Evolutionary conservation across 2,888 invertebrate species (phyloP), one percentile per base, ranked within the genome.

Genomic region (Argyra leucocephala): DNA sequence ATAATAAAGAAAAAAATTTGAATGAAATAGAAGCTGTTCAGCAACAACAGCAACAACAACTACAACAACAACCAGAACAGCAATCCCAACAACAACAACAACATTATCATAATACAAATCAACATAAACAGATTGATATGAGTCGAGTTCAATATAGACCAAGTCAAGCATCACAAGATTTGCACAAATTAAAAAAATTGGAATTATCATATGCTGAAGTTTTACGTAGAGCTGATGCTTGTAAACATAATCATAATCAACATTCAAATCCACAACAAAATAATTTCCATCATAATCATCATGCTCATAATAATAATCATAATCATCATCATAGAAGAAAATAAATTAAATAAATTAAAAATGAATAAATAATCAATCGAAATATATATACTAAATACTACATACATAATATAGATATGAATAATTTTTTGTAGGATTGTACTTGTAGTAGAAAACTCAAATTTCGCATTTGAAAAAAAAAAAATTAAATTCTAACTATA

Each of bases 141-240:
- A 75, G 71, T 66, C 74, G 71, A 64, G 75, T 76, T 15, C 84
- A 84, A 67, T 85, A 83, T 73, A 83, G 83, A 71, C 84, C 85
- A 4, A 89, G 90, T 77, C 84, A 88, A 10, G 91, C 91, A 7
- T 90, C 91, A 15, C 90, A 91, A 74, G 91, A 91, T 73, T 86
- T 93, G 70, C 88, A 91, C 75, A 89, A 89, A 75, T 81, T 93
- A 67, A 87, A 90, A 75, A 86, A 88, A 74, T 82, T 93, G 64
- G 92, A 93, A 74, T 83, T 90, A 74, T 90, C 91, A 18, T 93
- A 93, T 77, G 93, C 93, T 7, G 92, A 93, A 78, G 93, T 88
- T 22, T 81, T 93, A 69, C 83, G 89, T 69, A 87, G 88, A 76
- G 86, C 79, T 10, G 80, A 79, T 68, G 74, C 74, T 66, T 78